A percentile compares a stretch with the other conserved stretches of the same genome.
Conservation (phyloP, 2,113 vertebrate species). For the Myotis brandtii region DNA sequence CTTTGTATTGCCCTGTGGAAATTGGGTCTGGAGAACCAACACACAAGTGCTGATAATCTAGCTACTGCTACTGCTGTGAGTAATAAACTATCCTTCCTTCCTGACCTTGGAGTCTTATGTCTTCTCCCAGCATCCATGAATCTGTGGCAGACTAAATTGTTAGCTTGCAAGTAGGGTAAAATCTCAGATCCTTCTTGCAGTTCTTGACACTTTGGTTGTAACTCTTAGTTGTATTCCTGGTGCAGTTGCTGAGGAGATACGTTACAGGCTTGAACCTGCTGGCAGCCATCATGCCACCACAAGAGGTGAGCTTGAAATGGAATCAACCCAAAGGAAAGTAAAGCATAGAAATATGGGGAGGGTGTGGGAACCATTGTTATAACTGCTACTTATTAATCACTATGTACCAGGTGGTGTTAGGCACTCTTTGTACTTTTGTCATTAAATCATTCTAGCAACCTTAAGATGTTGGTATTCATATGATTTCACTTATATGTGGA, state of each 20-base stretch:
- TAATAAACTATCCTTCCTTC: neutral
- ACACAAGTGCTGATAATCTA: neutral
- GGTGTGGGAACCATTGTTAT: neutral
- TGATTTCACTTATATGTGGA: neutral
- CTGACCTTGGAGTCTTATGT: neutral
- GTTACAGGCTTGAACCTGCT: neutral
- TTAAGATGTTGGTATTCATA: slow-evolving; percentile 10
- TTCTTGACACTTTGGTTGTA: neutral
- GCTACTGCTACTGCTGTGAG: neutral
- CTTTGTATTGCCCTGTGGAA: slow-evolving; percentile 3
- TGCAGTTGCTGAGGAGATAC: slow-evolving; percentile 14
- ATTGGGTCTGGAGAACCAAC: neutral
- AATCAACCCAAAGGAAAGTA: slow-evolving; percentile 20
- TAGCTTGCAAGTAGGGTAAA: neutral
- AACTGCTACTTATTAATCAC: neutral
- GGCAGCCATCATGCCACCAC: neutral
- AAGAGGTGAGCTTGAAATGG: neutral
- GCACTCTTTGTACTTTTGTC: neutral
- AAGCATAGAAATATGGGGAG: neutral
- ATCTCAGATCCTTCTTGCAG: neutral
- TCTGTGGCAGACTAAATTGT: neutral
- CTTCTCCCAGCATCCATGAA: neutral
- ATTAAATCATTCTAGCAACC: neutral
- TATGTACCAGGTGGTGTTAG: neutral
- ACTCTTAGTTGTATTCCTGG: slow-evolving; percentile 1